Evolutionary conservation across 2,113 vertebrate species (phyloP).

Genomic region (Psittacula cyanocephala): DNA sequence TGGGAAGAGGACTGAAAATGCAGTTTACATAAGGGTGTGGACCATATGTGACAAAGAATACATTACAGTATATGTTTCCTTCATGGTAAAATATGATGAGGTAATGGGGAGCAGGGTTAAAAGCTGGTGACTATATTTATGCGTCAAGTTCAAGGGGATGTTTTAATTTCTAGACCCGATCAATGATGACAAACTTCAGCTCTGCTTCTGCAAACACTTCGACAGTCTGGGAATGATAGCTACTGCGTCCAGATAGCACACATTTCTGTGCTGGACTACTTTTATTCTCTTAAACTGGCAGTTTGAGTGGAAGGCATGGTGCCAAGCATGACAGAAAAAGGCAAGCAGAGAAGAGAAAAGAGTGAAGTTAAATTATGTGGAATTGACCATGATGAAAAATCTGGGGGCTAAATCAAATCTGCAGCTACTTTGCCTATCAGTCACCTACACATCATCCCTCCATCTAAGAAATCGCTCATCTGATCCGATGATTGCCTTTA

Average conservation of each 20-base stretch:
- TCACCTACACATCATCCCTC: not conserved
- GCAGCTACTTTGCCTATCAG: not conserved
- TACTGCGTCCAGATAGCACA: not conserved
- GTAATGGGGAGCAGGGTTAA: conserved; percentile 58
- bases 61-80: conserved; percentile 50
- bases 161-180: not conserved
- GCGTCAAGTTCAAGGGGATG: conserved; percentile 23
- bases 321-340: not conserved
- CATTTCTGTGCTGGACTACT: not conserved
- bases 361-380: not conserved
- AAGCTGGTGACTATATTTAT: conserved; percentile 52
- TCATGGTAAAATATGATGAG: conserved; percentile 56
- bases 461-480: not conserved
- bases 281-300: not conserved
- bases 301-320: not conserved
- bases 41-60: conserved; percentile 54
- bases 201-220: not conserved
- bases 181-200: conserved; percentile 16
- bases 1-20: conserved; percentile 55
- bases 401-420: not conserved
- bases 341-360: not conserved
- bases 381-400: not conserved
- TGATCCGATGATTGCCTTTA: not conserved
- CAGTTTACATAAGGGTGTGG: conserved; percentile 49
- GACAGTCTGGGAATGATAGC: not conserved